Percentiles rank a stretch among this genome's conserved stretches.
Evolutionary conservation across 2,113 vertebrate genomes (phyloP).

Genomic region (Alosa alosa): DNA sequence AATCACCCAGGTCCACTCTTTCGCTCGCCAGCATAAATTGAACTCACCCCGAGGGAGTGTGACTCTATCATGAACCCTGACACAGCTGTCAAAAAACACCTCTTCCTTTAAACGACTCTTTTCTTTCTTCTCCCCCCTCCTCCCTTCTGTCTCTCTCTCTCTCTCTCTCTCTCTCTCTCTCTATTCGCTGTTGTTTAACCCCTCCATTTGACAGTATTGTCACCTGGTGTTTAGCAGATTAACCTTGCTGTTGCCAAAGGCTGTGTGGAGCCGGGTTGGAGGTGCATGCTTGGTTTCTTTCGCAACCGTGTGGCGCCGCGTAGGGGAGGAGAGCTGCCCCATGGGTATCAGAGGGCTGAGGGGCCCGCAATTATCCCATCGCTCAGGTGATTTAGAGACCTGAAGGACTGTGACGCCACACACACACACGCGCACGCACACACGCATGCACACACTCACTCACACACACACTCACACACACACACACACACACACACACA

Average conservation of each 20-base stretch:
- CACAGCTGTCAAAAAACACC: conserved; percentile 27
- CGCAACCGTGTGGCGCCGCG: conserved; percentile 70
- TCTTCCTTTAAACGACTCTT: conserved; percentile 14
- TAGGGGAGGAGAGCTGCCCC: conserved; percentile 60
- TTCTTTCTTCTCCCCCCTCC: neutral
- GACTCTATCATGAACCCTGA: conserved; percentile 28
- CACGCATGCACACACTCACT: conserved; percentile 45
- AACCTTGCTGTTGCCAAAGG: conserved; percentile 65
- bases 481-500: conserved; percentile 45
- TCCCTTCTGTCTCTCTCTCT: neutral
- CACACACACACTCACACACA: conserved; percentile 31
- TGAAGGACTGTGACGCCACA: conserved; percentile 64
- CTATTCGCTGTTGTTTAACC: conserved; percentile 14
- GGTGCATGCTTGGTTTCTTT: conserved; percentile 56
- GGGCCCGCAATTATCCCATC: conserved; percentile 67
- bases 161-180: conserved; percentile 24
- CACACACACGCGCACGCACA: conserved; percentile 52
- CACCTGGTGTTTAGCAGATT: conserved; percentile 66
- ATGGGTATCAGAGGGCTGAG: conserved; percentile 68
- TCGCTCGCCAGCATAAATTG: neutral
- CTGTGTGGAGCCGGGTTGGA: conserved; percentile 44
- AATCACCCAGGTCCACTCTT: neutral
- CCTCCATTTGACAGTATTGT: conserved; percentile 55
- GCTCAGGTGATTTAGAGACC: conserved; percentile 68
- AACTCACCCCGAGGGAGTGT: conserved; percentile 28